phyloP scores from a whole-genome alignment of 2,797 vertebrate species.

The Enteromius afrohamiltoni region DNA sequence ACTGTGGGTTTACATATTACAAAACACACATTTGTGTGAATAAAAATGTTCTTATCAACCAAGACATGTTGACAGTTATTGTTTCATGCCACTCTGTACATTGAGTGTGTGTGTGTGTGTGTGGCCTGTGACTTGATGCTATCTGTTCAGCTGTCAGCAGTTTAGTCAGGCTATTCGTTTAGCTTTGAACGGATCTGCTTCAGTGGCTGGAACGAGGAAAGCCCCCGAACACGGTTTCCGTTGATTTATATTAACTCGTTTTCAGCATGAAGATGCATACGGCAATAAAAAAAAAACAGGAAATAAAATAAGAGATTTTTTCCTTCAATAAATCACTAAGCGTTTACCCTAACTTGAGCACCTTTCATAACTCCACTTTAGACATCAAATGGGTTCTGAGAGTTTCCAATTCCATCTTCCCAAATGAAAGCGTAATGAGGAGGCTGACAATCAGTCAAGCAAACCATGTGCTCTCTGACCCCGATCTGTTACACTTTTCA shows the following conservation, averaged over 20 bases:
- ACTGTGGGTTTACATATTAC: background rate
- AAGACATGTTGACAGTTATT: background rate
- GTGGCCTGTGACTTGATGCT: slow-evolving; percentile 45
- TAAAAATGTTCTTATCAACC: background rate
- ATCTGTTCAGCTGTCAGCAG: slow-evolving; percentile 76
- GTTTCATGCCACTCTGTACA: background rate
- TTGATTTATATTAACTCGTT: slow-evolving; percentile 36
- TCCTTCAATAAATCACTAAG: background rate
- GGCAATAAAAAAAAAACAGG: no score
- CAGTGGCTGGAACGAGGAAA: slow-evolving; percentile 68
- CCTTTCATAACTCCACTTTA: slow-evolving; percentile 24
- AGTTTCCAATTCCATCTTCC: slow-evolving; percentile 52
- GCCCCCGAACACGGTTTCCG: slow-evolving; percentile 22
- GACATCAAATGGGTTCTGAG: slow-evolving; percentile 33
- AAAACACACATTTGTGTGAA: background rate
- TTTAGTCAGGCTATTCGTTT: slow-evolving; percentile 69
- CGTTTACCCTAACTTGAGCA: slow-evolving; percentile 19
- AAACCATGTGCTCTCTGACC: slow-evolving; percentile 66
- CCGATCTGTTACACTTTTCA: slow-evolving; percentile 70
- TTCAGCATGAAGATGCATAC: slow-evolving; percentile 25
- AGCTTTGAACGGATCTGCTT: slow-evolving; percentile 73
- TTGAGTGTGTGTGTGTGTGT: slow-evolving; percentile 39
- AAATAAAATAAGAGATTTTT: slow-evolving; percentile 5
- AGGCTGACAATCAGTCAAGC: slow-evolving; percentile 72
- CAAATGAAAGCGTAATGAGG: slow-evolving; percentile 68